Evolutionary conservation across 1,140 invertebrate species (phyloP).

Genomic region (Halesus radiatus): DNA sequence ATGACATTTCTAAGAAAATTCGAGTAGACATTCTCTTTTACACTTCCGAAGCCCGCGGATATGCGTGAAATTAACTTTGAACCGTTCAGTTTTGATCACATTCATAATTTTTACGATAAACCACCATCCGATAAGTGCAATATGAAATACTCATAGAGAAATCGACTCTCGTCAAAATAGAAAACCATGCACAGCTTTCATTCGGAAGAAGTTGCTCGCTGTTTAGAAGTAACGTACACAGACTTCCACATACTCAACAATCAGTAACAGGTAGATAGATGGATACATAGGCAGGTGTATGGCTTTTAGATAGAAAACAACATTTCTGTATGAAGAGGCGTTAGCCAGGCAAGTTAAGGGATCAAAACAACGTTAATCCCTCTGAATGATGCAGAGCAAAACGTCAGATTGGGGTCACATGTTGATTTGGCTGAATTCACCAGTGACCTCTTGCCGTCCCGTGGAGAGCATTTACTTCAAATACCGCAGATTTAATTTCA

Average conservation of each 20-base stretch:
- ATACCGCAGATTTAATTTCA: background rate
- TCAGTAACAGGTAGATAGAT: conserved; percentile 44
- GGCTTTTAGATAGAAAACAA: background rate
- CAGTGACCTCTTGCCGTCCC: conserved; percentile 51
- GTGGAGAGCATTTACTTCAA: conserved; percentile 21
- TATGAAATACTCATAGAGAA: conserved; percentile 43
- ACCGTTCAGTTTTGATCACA: background rate
- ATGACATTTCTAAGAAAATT: conserved; percentile 15
- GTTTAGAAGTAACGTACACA: conserved; percentile 40
- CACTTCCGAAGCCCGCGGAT: background rate
- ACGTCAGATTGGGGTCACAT: conserved; percentile 75
- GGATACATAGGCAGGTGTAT: conserved; percentile 31
- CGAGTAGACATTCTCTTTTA: conserved; percentile 17
- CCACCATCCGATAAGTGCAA: conserved; percentile 29
- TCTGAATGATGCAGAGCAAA: conserved; percentile 61
- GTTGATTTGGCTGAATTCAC: conserved; percentile 69
- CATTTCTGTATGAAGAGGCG: background rate
- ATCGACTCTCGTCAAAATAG: conserved; percentile 48
- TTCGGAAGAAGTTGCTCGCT: conserved; percentile 23
- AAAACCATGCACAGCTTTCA: conserved; percentile 46
- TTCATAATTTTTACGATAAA: conserved; percentile 17
- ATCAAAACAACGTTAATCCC: conserved; percentile 56
- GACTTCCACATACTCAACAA: conserved; percentile 44
- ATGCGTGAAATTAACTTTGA: background rate
- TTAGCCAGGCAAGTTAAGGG: conserved; percentile 15